phyloP scores from a whole-genome alignment of 2,113 vertebrate species.

The Lasiurus cinereus region DNA sequence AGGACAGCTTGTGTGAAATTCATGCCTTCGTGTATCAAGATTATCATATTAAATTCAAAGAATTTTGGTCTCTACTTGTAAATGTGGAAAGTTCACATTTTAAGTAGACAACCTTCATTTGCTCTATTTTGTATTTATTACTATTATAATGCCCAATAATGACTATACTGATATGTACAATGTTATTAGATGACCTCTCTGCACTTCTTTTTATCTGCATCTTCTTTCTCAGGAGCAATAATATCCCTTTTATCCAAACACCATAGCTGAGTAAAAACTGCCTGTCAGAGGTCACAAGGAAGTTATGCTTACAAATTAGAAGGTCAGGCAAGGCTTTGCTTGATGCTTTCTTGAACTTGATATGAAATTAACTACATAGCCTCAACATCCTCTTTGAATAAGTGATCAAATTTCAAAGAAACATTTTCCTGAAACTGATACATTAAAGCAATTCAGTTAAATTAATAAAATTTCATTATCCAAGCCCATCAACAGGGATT shows the following conservation, averaged over 20 bases:
- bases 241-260: not conserved
- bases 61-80: conserved; percentile 3
- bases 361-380: conserved; percentile 64
- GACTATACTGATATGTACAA: conserved; percentile 16
- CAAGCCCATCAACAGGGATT: not conserved
- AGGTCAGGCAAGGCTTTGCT: conserved; percentile 27
- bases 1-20: not conserved
- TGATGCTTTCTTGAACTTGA: conserved; percentile 27
- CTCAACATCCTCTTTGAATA: conserved; percentile 47
- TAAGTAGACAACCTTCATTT: not conserved
- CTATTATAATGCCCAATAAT: not conserved
- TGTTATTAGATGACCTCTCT: not conserved
- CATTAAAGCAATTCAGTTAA: conserved; percentile 57
- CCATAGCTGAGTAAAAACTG: conserved; percentile 31
- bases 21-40: not conserved
- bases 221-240: conserved; percentile 39
- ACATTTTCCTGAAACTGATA: conserved; percentile 50
- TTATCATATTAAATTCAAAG: conserved; percentile 42
- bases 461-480: conserved; percentile 57
- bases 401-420: conserved; percentile 58
- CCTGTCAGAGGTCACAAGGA: not conserved
- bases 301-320: conserved; percentile 57
- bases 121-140: conserved; percentile 24
- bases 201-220: not conserved
- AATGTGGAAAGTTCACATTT: conserved; percentile 3